phyloP scores from a whole-genome alignment of 2,113 vertebrate genomes.

The Xiphorhynchus elegans region DNA sequence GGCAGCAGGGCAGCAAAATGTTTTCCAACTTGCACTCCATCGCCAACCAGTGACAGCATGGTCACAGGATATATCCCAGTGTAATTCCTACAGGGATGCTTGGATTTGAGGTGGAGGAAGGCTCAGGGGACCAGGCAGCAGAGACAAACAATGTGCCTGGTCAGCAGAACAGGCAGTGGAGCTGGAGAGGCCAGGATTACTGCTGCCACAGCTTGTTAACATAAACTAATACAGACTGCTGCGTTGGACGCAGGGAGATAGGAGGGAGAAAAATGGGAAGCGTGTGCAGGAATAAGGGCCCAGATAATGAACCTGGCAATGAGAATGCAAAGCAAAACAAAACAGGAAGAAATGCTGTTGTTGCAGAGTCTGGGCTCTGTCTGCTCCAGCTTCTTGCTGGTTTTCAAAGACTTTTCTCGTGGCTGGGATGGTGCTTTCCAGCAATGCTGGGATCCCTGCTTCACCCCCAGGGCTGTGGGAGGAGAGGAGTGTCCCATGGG shows the following conservation, averaged over 20 bases:
- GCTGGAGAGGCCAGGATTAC: slow-evolving; percentile 12
- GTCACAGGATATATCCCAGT: accelerated
- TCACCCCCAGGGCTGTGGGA: not conserved
- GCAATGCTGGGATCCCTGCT: not conserved
- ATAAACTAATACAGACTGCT: slow-evolving; percentile 60
- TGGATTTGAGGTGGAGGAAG: not conserved
- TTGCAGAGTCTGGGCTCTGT: not conserved
- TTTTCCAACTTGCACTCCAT: accelerated
- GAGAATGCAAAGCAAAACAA: slow-evolving; percentile 60
- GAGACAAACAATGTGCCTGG: slow-evolving; percentile 4
- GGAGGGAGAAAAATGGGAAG: slow-evolving; percentile 60
- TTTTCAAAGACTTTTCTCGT: not conserved
- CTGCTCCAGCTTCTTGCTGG: not conserved
- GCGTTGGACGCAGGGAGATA: not conserved
- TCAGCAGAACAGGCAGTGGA: slow-evolving; percentile 31
- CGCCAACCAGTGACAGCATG: accelerated
- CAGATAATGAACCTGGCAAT: slow-evolving; percentile 63
- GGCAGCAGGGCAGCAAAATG: not conserved
- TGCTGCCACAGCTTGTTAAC: slow-evolving; percentile 66
- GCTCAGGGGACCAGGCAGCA: not conserved
- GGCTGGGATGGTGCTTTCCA: not conserved
- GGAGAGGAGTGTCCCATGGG: not conserved
- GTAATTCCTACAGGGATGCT: not conserved
- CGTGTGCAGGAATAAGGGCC: slow-evolving; percentile 57
- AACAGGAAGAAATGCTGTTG: not conserved